Base-by-base conservation (phyloP, 2,888 invertebrate species). In the Atrina japonica region DNA sequence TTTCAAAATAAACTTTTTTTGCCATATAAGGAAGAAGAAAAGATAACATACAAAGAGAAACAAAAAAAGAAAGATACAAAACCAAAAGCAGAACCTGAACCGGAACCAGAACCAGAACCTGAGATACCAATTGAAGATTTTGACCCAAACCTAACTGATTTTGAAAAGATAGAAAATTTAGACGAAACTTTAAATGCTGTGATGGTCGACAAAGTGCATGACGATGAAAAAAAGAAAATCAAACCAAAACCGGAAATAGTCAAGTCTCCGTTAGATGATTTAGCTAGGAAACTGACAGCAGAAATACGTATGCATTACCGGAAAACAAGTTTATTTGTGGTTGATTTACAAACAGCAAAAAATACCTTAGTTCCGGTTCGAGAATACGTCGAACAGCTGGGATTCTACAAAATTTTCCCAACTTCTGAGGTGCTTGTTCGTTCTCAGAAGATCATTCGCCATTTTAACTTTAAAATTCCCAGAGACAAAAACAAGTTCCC, bases 401-500 rank as follows among this genome's bases (percentile, higher is more conserved):
- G 61, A 14, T 61, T 30, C 30, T 61, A 49, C 23, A 41, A 49
- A 49, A 18, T 30, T n/a, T 45, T 61, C 9, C 61, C 61, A 1
- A 61, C 61, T 16, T 30, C 43, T 2, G 61, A 61, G 45, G 35
- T 61, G 25, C 35, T 61, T 9, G 11, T 49, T n/a, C 47, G 49
- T 35, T 45, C 61, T 14, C 61, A 61, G 30, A 49, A 29, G 16
- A 9, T 18, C 23, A 30, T 61, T 9, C 18, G 61, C 47, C 61
- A 49, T 49, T 61, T 61, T 21, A 61, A 61, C 49, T n/a, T 61
- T 29, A 27, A 29, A 18, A 27, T 49, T 14, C 61, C 61, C 18
- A 50, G 49, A 30, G 49, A 35, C 5, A 23, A 61, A 35, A 29
- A 49, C 14, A 47, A 47, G 5, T 43, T 49, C 16, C 47, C 30